Evolutionary conservation across 2,797 vertebrate species (phyloP), one percentile per base, ranked within the genome.

Genomic region (Typhlichthys subterraneus): DNA sequence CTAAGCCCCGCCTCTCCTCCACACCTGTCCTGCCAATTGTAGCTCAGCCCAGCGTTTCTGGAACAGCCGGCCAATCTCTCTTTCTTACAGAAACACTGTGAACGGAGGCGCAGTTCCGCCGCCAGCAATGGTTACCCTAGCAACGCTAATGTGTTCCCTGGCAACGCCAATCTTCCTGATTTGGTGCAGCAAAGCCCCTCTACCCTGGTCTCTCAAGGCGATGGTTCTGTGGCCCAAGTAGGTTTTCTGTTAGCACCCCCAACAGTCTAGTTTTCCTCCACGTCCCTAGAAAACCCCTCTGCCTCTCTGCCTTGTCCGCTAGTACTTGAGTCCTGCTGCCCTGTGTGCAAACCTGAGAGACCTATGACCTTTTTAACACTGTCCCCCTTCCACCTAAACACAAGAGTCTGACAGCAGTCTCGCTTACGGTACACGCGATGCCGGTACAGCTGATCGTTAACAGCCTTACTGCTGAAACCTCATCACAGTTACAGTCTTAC

Each of bases 101-200:
- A 95, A 80, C 94, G 95, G 94, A 96, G 95, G 90, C 93, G 93
- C 76, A 86, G 85, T 88, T 94, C 94, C 63, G 84, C 95, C 81
- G 94, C 95, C 91, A 96, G 95, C 93, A 96, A 96, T 86, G 94
- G 95, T 88, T 97, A 96, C 79, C 93, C 93, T 6, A 91, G 95
- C 87, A 95, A 94, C 87, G 87, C 92, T 94, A 96, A 95, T 89
- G 95, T 96, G 68, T 97, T 98, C 76, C 91, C 93, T 23, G 93
- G 94, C 85, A 95, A 96, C 89, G 88, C 93, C 94, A 97, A 97
- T 84, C 97, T 98, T 63, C 97, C 97, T 3, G 97, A 99, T 92
- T 91, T 98, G 91, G 93, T 98, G 84, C 97, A 96, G 88, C 95
- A 97, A 90, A 96, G 96, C 87, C 87, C 95, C 83, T 96, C 96